A percentile compares a stretch with the other conserved stretches of the same genome.
Conservation (phyloP, 2,888 invertebrate genomes). For the Melinaea marsaeus region DNA sequence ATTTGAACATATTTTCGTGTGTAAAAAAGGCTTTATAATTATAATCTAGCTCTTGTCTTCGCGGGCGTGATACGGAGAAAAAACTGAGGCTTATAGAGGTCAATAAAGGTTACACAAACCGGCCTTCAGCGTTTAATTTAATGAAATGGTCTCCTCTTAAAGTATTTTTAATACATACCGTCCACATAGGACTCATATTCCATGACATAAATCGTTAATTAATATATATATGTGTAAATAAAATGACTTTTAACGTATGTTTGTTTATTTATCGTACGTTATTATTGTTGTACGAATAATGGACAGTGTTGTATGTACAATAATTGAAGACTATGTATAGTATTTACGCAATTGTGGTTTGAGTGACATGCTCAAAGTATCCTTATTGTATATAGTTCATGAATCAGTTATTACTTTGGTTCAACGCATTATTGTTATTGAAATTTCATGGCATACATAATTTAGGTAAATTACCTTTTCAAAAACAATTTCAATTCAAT, state of each 20-base stretch:
- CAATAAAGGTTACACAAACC: conserved; percentile 24
- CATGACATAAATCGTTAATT: background rate
- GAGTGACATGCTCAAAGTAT: background rate
- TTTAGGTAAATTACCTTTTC: no score
- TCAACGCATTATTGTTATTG: no score
- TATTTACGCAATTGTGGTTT: background rate
- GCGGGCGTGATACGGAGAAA: conserved; percentile 11
- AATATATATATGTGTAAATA: background rate
- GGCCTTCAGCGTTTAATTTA: conserved; percentile 24
- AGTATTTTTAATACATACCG: background rate
- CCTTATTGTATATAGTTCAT: no score
- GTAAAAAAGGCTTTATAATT: no score
- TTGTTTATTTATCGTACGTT: background rate
- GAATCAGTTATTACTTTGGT: no score
- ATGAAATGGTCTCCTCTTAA: conserved; percentile 12
- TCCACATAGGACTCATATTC: background rate
- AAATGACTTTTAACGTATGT: background rate
- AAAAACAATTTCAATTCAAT: no score
- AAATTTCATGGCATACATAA: no score
- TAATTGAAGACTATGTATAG: background rate
- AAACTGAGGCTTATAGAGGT: conserved; percentile 23
- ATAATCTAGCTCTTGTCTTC: background rate
- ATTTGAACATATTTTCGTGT: no score
- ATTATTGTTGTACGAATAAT: background rate
- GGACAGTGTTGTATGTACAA: background rate